Base-by-base conservation (phyloP, 2,797 vertebrate species). In the Acridotheres tristis region DNA sequence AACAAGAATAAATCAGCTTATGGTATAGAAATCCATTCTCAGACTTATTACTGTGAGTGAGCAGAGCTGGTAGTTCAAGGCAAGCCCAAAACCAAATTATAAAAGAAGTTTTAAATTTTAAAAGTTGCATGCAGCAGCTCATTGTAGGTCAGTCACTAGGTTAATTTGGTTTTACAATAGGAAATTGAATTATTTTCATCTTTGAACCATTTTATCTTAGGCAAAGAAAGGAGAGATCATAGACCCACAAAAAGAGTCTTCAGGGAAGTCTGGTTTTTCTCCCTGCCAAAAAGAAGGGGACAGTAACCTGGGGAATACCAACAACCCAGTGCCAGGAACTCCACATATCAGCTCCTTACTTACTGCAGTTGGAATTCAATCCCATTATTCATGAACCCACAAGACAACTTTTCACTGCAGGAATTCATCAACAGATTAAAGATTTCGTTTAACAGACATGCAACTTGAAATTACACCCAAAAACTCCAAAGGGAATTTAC, bases 281-380 rank as follows among this genome's bases (percentile, higher is more conserved):
- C 30, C 30, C 53, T 76, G 67, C 11, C 38, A 62, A 65, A 75
- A 76, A 67, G 11, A 27, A 65, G 11, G 26, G 25, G 38, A 45
- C 11, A 16, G 26, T 15, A 22, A 62, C 32, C 67, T 4, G 32
- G 55, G 53, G 30, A 66, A 18, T 7, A 51, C 19, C 68, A 42
- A 20, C 0, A 4, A 38, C 8, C 9, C 50, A 2, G 5, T 2
- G 51, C 17, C 62, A 74, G 23, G 9, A 51, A 19, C 34, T 38
- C 19, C 6, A 3, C 11, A 10, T 27, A n/a, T 54, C 47, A 76
- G 40, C 54, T 82, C 10, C 1, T 26, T 30, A 13, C 16, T 59
- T 42, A 40, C 0, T 20, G 16, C 59, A 47, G 23, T 3, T 2
- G 0, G n/a, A 38, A 61, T 47, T 79, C 67, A 66, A 25, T 13